Evolutionary conservation across 1,140 invertebrate species (phyloP), one percentile per base, ranked within the genome.

Genomic region (Plectus sambesii): DNA sequence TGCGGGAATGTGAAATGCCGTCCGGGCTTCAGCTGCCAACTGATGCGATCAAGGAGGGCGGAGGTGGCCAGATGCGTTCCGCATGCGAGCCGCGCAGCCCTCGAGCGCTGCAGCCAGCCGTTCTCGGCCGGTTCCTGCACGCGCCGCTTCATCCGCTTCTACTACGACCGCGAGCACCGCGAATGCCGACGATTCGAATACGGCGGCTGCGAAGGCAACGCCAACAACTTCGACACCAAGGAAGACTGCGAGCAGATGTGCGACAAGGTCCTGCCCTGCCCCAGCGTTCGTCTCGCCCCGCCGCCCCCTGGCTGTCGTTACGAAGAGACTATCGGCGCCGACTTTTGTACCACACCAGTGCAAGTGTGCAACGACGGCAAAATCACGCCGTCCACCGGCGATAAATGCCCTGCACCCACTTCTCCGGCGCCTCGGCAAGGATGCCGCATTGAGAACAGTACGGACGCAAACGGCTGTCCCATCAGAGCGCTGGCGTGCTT

Each of bases 181-280:
- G 77, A 81, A 47, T 96, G 90, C 77, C 76, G 83, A 74, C 83
- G 84, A 40, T 96, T 96, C 77, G 43, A 77, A 3, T 88, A 84
- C 63, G 79, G 80, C 5, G 85, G 85, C 5, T 88, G 85, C 66
- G 79, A 78, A 39, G 85, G 85, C 37, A 88, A 86, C 63, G 79
- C 77, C 6, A 88, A 88, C 62, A 74, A 81, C 58, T 88, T 82
- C 71, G 66, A 79, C 3, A 81, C 82, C 0, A 77, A 81, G 58
- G 83, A 87, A 63, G 80, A 83, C 43, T 88, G 85, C 26, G n/a
- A n/a, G n/a, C n/a, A n/a, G n/a, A n/a, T n/a, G n/a, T n/a, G 44
- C 30, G 30, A n/a, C 30, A 12, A 33, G n/a, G n/a, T 33, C 12
- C 30, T 33, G 12, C n/a, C n/a, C 30, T 33, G n/a, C n/a, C n/a